These are phyloP conservation scores for Furcula furcula DNA, from an alignment of 2,888 invertebrate species.

Conservation along the genomic window DNA sequence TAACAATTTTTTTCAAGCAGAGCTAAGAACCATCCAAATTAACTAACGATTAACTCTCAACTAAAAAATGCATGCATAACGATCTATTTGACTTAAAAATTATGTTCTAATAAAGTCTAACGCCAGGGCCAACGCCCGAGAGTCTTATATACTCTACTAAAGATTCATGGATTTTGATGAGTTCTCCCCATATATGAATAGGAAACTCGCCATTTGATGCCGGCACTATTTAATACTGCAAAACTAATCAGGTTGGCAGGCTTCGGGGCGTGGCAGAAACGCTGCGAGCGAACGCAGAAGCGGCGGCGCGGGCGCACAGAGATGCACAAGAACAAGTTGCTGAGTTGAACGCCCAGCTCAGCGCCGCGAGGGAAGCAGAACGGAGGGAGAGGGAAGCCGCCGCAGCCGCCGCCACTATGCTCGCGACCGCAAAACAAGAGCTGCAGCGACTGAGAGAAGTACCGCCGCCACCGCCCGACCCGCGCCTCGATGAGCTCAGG, in stretches of 20 bases:
- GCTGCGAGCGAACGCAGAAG: constrained; percentile 80
- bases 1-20: no score
- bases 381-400: constrained; percentile 76
- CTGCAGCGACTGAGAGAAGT: constrained; percentile 85
- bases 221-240: background rate
- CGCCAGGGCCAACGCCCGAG: no score
- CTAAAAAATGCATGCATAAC: no score
- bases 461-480: constrained; percentile 84
- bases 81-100: no score
- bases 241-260: constrained; percentile 59
- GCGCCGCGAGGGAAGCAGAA: constrained; percentile 71
- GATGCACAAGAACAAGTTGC: constrained; percentile 78
- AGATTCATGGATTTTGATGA: no score
- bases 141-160: no score
- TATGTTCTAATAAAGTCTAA: no score
- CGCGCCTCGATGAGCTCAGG: constrained; percentile 88
- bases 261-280: constrained; percentile 82
- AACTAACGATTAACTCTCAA: no score
- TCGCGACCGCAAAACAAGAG: constrained; percentile 85
- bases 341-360: constrained; percentile 70
- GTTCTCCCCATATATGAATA: no score
- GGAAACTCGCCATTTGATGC: no score
- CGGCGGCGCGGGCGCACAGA: constrained; percentile 74
- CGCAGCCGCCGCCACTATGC: constrained; percentile 78
- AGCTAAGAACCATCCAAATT: no score